Evolutionary conservation across 2,888 invertebrate species (phyloP).

Genomic region (Pandemis cinnamomeana): DNA sequence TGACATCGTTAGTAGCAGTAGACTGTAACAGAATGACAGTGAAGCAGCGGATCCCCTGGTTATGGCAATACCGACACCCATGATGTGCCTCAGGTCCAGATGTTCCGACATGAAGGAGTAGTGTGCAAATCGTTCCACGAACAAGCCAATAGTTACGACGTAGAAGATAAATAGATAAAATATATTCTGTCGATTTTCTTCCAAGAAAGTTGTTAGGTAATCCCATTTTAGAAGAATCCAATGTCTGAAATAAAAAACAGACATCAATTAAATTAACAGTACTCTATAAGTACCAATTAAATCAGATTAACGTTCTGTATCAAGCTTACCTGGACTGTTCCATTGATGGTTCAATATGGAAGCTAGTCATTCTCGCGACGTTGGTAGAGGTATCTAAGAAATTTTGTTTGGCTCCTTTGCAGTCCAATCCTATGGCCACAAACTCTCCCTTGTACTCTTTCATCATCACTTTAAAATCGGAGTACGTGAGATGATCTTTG

Average conservation of each 20-base stretch:
- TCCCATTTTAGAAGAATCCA: constrained; percentile 93
- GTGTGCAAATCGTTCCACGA: constrained; percentile 97
- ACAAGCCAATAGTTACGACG: constrained; percentile 96
- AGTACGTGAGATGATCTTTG: constrained; percentile 95
- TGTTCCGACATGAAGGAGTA: constrained; percentile 99
- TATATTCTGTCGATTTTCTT: constrained; percentile 98
- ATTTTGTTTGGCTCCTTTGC: constrained; percentile 97
- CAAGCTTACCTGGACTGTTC: constrained; percentile 84
- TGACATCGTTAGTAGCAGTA: constrained; percentile 96
- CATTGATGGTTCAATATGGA: constrained; percentile 93
- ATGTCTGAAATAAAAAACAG: constrained; percentile 72
- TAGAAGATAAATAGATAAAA: constrained; percentile 98
- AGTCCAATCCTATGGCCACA: constrained; percentile 96
- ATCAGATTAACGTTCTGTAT: not conserved
- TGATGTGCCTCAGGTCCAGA: constrained; percentile 96
- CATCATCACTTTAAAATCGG: constrained; percentile 98
- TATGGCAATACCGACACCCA: constrained; percentile 98
- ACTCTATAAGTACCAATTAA: not conserved
- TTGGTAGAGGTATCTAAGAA: constrained; percentile 97
- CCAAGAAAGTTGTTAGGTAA: constrained; percentile 94
- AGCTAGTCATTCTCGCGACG: constrained; percentile 97
- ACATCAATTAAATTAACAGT: not conserved
- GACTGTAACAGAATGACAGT: constrained; percentile 96
- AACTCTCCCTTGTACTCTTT: constrained; percentile 98
- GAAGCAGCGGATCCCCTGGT: constrained; percentile 97